These are phyloP conservation scores for Carollia perspicillata DNA, from an alignment of 2,113 vertebrate genomes.

Conservation along the genomic window DNA sequence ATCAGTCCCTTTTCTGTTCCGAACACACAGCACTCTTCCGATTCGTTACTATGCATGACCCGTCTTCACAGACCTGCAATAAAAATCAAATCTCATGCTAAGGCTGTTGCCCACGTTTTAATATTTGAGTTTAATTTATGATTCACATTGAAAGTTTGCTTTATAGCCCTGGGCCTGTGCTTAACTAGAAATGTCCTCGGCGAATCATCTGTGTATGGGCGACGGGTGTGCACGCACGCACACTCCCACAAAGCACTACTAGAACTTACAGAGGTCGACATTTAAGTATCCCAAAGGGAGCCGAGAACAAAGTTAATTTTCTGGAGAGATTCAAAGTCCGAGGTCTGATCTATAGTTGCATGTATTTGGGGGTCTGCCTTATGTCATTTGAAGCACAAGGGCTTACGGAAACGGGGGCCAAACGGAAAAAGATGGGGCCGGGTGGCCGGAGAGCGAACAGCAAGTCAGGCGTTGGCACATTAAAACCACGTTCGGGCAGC, in stretches of 20 bases:
- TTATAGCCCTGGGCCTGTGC: not conserved
- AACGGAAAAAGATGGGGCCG: not conserved
- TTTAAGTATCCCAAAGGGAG: not conserved
- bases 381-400: not conserved
- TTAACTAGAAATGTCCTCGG: not conserved
- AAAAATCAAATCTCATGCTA: constrained; percentile 16
- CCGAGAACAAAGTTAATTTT: constrained; percentile 1
- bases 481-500: not conserved
- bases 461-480: not conserved
- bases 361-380: not conserved
- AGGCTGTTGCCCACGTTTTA: constrained; percentile 29
- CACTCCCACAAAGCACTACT: not conserved
- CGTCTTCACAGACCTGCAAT: not conserved
- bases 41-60: not conserved
- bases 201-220: constrained; percentile 6
- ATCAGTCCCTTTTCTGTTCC: not conserved
- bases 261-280: not conserved
- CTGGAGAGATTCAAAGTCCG: not conserved
- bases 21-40: not conserved
- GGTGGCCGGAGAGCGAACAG: not conserved
- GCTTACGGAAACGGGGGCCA: not conserved
- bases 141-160: not conserved
- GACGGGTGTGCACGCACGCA: not conserved
- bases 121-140: constrained; percentile 39
- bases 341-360: not conserved